These are phyloP conservation scores for Hydrochoerus hydrochaeris DNA, from an alignment of 2,113 vertebrate species.

Conservation along the genomic window DNA sequence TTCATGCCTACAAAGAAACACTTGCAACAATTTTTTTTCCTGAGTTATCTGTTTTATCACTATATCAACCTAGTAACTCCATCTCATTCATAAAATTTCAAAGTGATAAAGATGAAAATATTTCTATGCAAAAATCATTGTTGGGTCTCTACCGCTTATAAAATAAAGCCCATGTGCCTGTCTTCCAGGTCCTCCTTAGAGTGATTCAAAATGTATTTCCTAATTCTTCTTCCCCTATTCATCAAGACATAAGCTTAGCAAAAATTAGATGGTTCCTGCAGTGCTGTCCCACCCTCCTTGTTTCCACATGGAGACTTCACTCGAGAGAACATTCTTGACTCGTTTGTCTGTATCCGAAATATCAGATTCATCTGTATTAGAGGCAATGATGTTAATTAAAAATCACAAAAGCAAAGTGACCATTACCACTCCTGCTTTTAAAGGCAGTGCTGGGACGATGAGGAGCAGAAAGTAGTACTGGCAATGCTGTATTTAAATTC, in stretches of 20 bases:
- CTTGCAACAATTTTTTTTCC: not conserved
- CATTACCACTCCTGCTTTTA: not conserved
- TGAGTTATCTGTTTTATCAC: not conserved
- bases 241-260: not conserved
- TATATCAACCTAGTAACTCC: not conserved
- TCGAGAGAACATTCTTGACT: not conserved
- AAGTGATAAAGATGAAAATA: conserved; percentile 21
- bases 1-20: not conserved
- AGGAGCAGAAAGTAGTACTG: too few species aligned
- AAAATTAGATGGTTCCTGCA: not conserved
- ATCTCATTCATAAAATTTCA: not conserved
- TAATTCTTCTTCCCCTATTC: not conserved
- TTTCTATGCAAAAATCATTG: not conserved
- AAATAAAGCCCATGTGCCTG: not conserved
- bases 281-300: not conserved
- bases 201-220: not conserved
- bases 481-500: not conserved
- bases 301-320: not conserved
- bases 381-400: not conserved
- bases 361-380: not conserved
- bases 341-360: not conserved
- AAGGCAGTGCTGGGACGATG: too few species aligned
- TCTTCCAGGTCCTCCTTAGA: not conserved
- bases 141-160: not conserved
- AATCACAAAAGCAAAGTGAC: not conserved